Conservation (phyloP, 2,888 invertebrate species). For the Allacma fusca region DNA sequence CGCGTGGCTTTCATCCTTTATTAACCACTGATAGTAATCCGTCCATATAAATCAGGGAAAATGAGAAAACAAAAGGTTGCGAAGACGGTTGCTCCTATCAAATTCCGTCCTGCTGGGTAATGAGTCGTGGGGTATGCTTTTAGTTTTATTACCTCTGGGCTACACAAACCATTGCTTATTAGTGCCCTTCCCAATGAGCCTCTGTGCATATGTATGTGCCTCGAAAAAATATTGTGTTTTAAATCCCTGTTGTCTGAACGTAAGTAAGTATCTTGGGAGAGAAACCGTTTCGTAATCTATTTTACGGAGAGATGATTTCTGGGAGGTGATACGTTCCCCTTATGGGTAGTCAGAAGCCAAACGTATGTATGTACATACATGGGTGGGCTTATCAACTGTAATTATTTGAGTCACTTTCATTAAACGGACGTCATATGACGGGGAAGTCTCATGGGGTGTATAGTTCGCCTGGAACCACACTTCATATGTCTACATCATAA, state of each 20-base stretch:
- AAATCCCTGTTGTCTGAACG: no score
- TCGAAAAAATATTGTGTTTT: neutral
- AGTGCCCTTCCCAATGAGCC: no score
- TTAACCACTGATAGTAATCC: constrained; percentile 6
- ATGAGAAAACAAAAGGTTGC: neutral
- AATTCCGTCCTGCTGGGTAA: neutral
- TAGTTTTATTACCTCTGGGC: neutral
- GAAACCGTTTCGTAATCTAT: neutral
- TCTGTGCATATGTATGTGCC: no score
- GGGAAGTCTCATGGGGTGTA: no score
- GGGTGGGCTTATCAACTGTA: neutral
- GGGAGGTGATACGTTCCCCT: neutral
- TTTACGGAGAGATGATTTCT: constrained; percentile 8
- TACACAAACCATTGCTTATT: no score
- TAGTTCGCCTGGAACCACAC: no score
- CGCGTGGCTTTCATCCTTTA: neutral
- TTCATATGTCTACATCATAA: no score
- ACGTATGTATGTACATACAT: neutral
- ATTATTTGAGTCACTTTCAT: constrained; percentile 1
- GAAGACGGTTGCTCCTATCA: neutral
- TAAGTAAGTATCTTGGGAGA: neutral
- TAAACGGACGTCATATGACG: neutral
- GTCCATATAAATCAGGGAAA: neutral
- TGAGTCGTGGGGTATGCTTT: neutral
- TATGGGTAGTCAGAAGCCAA: neutral